Base-by-base conservation (phyloP, 1,140 invertebrate genomes). In the Medauroidea extradentata region DNA sequence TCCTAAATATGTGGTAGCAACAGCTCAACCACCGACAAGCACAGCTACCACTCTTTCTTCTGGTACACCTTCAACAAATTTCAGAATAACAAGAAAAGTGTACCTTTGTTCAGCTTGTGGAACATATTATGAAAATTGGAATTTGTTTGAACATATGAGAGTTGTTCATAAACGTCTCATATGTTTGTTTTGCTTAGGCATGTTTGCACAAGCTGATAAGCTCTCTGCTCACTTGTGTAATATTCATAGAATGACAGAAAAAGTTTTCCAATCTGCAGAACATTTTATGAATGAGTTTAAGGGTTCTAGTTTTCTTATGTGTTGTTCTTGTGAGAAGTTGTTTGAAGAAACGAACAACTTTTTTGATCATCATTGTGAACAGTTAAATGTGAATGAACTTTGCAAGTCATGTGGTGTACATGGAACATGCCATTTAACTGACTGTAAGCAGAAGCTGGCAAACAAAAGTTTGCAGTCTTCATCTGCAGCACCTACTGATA, bases 121-220 rank as follows among this genome's bases (percentile, higher is more conserved):
- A 23, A 88, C 83, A 2, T 90, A 90, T 64, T 90, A 89, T 75
- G 87, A 90, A 73, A 87, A 87, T 63, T 91, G 88, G 87, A 89
- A 90, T 75, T 75, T 91, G 25, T 91, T 90, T 70, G 70, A 88
- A 11, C 89, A 92, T 64, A 90, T 91, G 85, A 77, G 85, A 48
- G 87, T 90, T 63, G 79, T 85, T 18, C 89, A 92, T 69, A 83
- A 85, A 60, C 80, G 87, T 39, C 86, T 85, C 67, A 87, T 90
- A 63, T 92, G 89, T 69, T 71, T 91, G 11, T 89, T 86, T 72
- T 91, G 89, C 67, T 77, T 90, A 38, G 85, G 86, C 52, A 85
- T 90, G 77, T 91, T 89, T 75, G 83, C 84, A 23, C 83, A 83
- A 62, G 84, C 87, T n/a, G 87, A 91, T 60, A 85, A 87, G 67